A percentile compares a stretch with the other conserved stretches of the same genome.
phyloP scores from a whole-genome alignment of 2,888 invertebrate genomes.

The Tipula unca region DNA sequence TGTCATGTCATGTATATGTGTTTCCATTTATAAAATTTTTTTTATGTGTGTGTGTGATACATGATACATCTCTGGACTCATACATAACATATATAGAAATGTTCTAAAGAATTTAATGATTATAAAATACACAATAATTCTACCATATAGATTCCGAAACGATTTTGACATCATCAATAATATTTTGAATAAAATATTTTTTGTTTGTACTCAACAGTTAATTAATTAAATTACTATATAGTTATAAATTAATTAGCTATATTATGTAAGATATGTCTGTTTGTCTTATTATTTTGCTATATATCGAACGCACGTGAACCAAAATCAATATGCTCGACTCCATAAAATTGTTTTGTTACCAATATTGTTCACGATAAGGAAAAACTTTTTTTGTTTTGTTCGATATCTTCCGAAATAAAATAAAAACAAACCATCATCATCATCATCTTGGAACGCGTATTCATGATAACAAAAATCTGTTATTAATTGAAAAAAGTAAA shows the following conservation, averaged over 20 bases:
- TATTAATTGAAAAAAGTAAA: not conserved
- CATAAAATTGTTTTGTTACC: not conserved
- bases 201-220: too few species aligned
- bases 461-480: not conserved
- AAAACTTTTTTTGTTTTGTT: not conserved
- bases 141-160: too few species aligned
- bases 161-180: too few species aligned
- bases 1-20: not conserved
- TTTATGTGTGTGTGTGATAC: too few species aligned
- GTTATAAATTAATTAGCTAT: not conserved
- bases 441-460: not conserved
- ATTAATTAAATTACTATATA: not conserved
- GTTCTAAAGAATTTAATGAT: too few species aligned
- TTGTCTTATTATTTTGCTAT: not conserved
- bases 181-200: too few species aligned
- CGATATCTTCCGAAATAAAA: not conserved
- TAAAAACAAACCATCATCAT: not conserved
- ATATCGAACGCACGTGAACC: not conserved
- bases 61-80: too few species aligned
- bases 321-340: not conserved
- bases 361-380: not conserved
- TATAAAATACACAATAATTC: too few species aligned
- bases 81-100: too few species aligned
- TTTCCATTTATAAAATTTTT: not conserved
- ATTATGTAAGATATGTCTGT: too few species aligned